These are phyloP conservation scores for Aphidius gifuensis DNA, from an alignment of 1,140 invertebrate species.

Conservation along the genomic window DNA sequence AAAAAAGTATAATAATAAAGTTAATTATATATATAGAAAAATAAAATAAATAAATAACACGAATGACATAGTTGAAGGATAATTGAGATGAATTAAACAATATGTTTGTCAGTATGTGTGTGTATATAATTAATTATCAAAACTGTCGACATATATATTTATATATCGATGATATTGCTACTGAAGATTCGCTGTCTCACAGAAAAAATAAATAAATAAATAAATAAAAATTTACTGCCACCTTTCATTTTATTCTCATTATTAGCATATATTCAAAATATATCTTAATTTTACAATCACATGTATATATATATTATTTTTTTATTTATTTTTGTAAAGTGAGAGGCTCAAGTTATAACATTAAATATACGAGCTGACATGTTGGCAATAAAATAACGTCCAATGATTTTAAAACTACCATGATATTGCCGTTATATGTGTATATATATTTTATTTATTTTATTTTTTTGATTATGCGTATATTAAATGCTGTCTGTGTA, in stretches of 20 bases:
- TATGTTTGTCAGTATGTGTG: background rate
- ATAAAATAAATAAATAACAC: background rate
- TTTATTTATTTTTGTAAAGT: conserved; percentile 18
- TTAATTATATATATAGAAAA: background rate
- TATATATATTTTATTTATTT: conserved; percentile 5
- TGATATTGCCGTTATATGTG: conserved; percentile 12
- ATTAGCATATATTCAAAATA: conserved; percentile 33
- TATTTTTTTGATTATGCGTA: no score
- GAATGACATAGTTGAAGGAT: no score
- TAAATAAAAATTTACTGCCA: conserved; percentile 21
- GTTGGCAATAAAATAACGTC: background rate
- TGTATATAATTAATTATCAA: conserved; percentile 9
- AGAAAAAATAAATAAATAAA: background rate
- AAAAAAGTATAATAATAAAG: background rate
- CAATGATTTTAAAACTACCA: conserved; percentile 6
- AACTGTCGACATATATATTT: conserved; percentile 1
- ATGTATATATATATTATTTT: conserved; percentile 19
- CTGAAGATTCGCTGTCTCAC: background rate
- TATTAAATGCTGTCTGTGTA: no score
- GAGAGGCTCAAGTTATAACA: conserved; percentile 1
- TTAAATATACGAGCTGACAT: conserved; percentile 9
- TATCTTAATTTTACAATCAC: conserved; percentile 34
- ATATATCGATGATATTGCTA: background rate
- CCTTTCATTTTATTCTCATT: conserved; percentile 20
- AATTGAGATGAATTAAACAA: conserved; percentile 14